These are phyloP conservation scores for Sphaerophoria rueppellii DNA, from an alignment of 2,888 invertebrate species.

Conservation along the genomic window DNA sequence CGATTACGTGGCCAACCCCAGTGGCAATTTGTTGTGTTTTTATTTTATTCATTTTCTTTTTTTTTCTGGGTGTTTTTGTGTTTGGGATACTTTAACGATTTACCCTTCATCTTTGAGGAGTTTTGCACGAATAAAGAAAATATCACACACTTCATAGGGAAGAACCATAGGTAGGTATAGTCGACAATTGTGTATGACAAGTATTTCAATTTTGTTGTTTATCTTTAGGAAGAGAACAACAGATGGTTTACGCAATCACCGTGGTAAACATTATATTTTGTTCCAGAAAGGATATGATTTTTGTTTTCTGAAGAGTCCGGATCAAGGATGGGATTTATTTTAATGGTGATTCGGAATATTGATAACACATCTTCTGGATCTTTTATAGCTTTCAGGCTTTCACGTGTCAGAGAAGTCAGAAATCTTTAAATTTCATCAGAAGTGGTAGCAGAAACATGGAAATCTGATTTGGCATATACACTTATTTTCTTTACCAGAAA, in stretches of 20 bases:
- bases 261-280: slow-evolving; percentile 53
- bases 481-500: no score
- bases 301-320: no score
- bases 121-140: slow-evolving; percentile 28
- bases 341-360: no score
- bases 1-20: slow-evolving; percentile 82
- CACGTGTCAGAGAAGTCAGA: no score
- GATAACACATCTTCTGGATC: no score
- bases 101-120: slow-evolving; percentile 39
- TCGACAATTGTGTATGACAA: slow-evolving; percentile 18
- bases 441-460: no score
- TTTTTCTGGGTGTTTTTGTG: slow-evolving; percentile 73
- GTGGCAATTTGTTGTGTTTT: slow-evolving; percentile 82
- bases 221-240: slow-evolving; percentile 75
- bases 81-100: slow-evolving; percentile 19
- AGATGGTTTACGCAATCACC: slow-evolving; percentile 80
- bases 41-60: slow-evolving; percentile 80
- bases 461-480: no score
- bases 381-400: no score
- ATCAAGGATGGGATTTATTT: no score
- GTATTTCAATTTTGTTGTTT: slow-evolving; percentile 75
- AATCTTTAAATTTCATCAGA: no score
- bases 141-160: slow-evolving; percentile 8
- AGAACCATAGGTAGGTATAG: background rate
- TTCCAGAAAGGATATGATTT: slow-evolving; percentile 39